These are phyloP conservation scores for Gryllus bimaculatus DNA, from an alignment of 1,140 invertebrate species.

Conservation along the genomic window DNA sequence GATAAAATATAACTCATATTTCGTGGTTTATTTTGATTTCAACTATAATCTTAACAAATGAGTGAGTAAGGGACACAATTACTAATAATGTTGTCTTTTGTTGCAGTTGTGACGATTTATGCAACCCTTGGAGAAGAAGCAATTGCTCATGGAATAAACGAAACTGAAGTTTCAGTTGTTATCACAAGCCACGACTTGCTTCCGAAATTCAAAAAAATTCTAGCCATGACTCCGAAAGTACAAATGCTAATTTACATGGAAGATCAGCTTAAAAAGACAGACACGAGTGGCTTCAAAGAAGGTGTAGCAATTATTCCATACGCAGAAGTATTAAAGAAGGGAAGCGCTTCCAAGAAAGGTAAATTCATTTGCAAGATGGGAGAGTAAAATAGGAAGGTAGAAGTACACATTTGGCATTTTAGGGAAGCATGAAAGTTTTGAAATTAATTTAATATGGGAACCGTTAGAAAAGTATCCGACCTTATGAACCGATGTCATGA, in stretches of 20 bases:
- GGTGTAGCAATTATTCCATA: conserved; percentile 56
- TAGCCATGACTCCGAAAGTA: conserved; percentile 56
- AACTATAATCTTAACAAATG: too few relatives aligned
- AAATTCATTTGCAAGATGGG: conserved; percentile 9
- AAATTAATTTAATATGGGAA: too few relatives aligned
- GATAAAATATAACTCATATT: too few relatives aligned
- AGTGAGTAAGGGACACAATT: too few relatives aligned
- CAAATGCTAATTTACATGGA: conserved; percentile 82
- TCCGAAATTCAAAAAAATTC: conserved; percentile 76
- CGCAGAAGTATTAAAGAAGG: conserved; percentile 42
- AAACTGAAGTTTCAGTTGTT: conserved; percentile 86
- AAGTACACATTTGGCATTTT: too few relatives aligned
- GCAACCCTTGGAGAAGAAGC: conserved; percentile 94
- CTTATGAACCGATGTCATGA: too few relatives aligned
- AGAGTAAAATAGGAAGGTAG: too few relatives aligned
- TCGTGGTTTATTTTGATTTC: too few relatives aligned
- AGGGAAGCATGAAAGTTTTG: too few relatives aligned
- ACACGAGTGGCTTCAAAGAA: conserved; percentile 55
- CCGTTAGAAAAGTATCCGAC: too few relatives aligned
- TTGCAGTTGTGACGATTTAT: conserved; percentile 88
- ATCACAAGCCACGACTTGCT: conserved; percentile 83
- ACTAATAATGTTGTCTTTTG: not conserved
- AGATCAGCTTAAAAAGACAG: conserved; percentile 64
- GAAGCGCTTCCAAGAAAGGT: conserved; percentile 38
- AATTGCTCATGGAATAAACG: conserved; percentile 89